Evolutionary conservation across 2,888 invertebrate species (phyloP), one percentile per base, ranked within the genome.

Genomic region (Hypolimnas misippus): DNA sequence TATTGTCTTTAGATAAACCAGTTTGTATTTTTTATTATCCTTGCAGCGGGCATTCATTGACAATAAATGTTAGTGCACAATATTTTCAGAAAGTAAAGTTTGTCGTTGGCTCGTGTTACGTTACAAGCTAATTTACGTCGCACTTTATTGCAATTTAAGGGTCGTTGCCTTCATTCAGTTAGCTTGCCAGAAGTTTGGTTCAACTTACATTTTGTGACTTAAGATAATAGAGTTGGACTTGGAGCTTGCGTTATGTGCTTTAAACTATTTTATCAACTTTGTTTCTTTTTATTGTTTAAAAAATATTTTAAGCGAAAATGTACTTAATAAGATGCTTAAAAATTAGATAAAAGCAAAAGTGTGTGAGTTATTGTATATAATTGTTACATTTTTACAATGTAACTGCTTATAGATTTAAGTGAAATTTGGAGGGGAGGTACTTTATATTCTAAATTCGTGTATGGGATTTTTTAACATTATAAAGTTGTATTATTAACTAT

Each of bases 81-180:
- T 63, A 57, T 57, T 60, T 66, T 51, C 38, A 44, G 50, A 10
- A 58, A 55, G 67, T 58, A n/a, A 69, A 77, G 71, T 75, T 79
- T 83, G 83, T 84, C 81, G 78, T 76, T 77, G 78, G 78, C 78
- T 74, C 70, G 76, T 74, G 67, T 64, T 70, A 76, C 73, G 71
- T 73, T 75, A 73, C 70, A 74, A 78, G 81, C 82, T 84, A 84
- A 83, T 86, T 82, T 82, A 72, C 76, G 83, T 78, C 79, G 79
- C 79, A 77, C 76, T 84, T 83, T 86, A 86, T 81, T 78, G 82
- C 78, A 82, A 82, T 84, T 84, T 79, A 79, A 79, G 70, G 76
- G 74, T 77, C 70, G 71, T 74, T 73, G 70, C 74, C 76, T 77
- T 77, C 73, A 63, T 67, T 60, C 68, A 69, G 71, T 40, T 73